These are phyloP conservation scores for Antechinus flavipes DNA, from an alignment of 2,113 vertebrate genomes.

Conservation along the genomic window DNA sequence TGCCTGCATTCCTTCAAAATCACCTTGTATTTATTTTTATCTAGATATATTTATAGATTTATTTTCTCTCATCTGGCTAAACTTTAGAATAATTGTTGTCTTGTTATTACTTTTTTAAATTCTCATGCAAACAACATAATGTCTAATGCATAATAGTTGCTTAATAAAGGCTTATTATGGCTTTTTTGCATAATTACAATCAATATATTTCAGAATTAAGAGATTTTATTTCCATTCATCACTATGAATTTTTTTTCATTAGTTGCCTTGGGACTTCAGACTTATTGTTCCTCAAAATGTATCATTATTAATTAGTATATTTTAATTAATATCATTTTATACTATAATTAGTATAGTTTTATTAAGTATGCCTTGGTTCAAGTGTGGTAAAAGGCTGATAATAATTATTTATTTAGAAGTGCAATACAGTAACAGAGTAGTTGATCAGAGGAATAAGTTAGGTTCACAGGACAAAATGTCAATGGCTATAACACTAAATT, in stretches of 20 bases:
- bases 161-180: neutral
- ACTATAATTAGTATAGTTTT: neutral
- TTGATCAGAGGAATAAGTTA: too few species aligned
- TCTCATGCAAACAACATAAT: neutral
- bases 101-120: neutral
- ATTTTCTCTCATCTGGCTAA: neutral
- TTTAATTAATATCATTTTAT: neutral
- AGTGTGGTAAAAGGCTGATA: neutral
- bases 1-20: neutral
- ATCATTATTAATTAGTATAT: neutral
- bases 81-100: neutral
- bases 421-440: neutral
- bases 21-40: neutral
- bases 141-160: neutral
- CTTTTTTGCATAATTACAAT: neutral
- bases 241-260: neutral
- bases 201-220: neutral
- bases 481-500: too few species aligned
- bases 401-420: neutral
- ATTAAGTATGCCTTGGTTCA: neutral
- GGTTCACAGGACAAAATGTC: too few species aligned
- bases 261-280: neutral
- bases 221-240: neutral
- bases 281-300: neutral
- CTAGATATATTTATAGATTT: neutral